Percentiles rank a stretch among this genome's conserved stretches.
Conservation (phyloP, 2,888 invertebrate genomes). For the Polydrusus cervinus region DNA sequence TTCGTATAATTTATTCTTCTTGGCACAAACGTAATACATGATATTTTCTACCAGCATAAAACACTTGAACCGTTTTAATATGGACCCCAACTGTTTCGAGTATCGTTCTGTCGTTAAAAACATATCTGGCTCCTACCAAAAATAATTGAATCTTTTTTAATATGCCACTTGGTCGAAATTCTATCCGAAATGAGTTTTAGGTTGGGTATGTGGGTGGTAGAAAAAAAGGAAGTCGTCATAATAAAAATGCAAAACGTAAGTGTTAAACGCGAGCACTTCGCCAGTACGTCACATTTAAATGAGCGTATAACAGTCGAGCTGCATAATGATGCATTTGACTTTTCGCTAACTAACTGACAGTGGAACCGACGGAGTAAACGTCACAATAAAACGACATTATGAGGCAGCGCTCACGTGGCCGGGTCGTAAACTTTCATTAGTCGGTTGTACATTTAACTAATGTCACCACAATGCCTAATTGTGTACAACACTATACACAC, state of each 20-base stretch:
- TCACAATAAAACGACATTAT: constrained; percentile 60
- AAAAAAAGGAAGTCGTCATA: constrained; percentile 24
- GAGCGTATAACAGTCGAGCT: constrained; percentile 38
- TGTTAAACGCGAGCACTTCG: constrained; percentile 32
- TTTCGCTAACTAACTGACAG: constrained; percentile 61
- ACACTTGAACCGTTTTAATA: constrained; percentile 42
- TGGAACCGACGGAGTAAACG: constrained; percentile 61
- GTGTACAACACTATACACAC: constrained; percentile 66
- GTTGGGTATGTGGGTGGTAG: constrained; percentile 38
- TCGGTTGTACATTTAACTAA: constrained; percentile 71
- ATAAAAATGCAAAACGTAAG: constrained; percentile 37
- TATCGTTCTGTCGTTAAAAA: constrained; percentile 37
- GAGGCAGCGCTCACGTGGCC: constrained; percentile 63
- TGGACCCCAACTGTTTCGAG: constrained; percentile 42
- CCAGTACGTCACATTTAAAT: constrained; percentile 43
- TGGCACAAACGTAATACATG: constrained; percentile 15
- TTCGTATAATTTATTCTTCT: constrained; percentile 13
- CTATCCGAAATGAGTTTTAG: constrained; percentile 44
- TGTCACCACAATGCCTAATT: constrained; percentile 71
- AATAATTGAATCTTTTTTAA: constrained; percentile 26
- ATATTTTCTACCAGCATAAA: constrained; percentile 35
- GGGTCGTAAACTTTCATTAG: constrained; percentile 71
- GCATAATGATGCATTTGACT: constrained; percentile 57
- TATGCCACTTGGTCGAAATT: constrained; percentile 36
- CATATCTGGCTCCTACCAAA: constrained; percentile 37